Evolutionary conservation across 2,888 invertebrate species (phyloP), one percentile per base, ranked within the genome.

Genomic region (Pseudolycoriella hygida): DNA sequence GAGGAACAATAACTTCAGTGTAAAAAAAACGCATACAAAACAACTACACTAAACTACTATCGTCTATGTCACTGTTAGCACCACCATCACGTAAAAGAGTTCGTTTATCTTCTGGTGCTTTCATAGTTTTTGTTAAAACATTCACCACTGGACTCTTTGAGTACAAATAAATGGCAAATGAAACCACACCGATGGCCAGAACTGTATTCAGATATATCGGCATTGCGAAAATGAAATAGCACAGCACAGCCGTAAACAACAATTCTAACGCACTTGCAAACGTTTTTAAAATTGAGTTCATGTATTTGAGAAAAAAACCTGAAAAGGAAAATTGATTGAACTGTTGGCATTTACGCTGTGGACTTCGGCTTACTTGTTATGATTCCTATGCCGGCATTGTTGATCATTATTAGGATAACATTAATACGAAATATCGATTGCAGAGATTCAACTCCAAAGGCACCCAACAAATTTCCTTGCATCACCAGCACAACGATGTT

Each of bases 241-340:
- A 87, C 1, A 92, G 70, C 12, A 93, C 68, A 1, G 93, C 93
- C 0, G 93, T 93, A 56, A 94, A 83, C 45, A 92, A 70, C 30
- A 94, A 66, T 60, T 94, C 94, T 54, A 94, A 67, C 12, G 92
- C 93, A 66, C 90, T 88, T 1, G 94, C 94, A 65, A 93, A 94
- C 0, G 90, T 92, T 68, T 96, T 94, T 45, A 94, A 68, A 57
- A 96, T 93, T 1, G 93, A 93, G 63, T 94, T 94, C 55, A 94
- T 72, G 55, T 83, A 86, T 61, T 88, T 86, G 18, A 96, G 68
- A 60, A 94, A 94, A 62, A 94, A 85, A 8, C 25, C 25, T 25
- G 25, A 8, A 25, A 25, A 25, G 25, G 4, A 25, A 25, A 25
- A 25, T n/a, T n/a, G n/a, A n/a, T n/a, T n/a, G n/a, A n/a, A n/a